Evolutionary conservation across 92 coral and sea anemone species (phyloP).

Genomic region (Isaurus tuberculatus): DNA sequence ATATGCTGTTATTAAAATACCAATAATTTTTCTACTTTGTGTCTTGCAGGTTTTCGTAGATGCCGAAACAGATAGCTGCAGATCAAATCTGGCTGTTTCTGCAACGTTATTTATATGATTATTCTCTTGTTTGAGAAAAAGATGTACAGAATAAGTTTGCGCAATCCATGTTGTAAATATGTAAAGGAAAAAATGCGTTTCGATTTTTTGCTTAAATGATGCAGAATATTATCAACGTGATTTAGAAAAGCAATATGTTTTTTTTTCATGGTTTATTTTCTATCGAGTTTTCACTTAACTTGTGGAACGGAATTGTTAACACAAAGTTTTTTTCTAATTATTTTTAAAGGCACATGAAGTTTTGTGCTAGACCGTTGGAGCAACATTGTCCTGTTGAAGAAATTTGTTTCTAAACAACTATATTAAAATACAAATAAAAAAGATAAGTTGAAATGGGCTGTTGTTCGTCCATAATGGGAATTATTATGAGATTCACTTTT

Average conservation of each 20-base stretch:
- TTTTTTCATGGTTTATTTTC: not conserved
- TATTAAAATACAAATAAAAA: too few relatives aligned
- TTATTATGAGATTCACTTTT: too few relatives aligned
- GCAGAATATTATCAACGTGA: slow-evolving; percentile 19
- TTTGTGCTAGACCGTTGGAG: too few relatives aligned
- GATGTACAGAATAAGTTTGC: slow-evolving; percentile 33
- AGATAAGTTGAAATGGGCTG: too few relatives aligned
- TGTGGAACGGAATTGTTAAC: too few relatives aligned
- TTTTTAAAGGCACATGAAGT: not conserved
- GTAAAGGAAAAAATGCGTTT: slow-evolving; percentile 26
- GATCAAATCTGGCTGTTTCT: slow-evolving; percentile 44
- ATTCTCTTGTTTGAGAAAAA: not conserved
- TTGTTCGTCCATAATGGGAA: too few relatives aligned
- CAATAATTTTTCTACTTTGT: too few relatives aligned
- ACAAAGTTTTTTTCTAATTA: not conserved
- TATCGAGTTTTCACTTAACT: not conserved
- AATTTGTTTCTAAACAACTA: too few relatives aligned
- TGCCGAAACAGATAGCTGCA: slow-evolving; percentile 26
- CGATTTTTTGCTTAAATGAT: slow-evolving; percentile 10
- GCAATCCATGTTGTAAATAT: slow-evolving; percentile 43
- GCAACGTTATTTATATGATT: slow-evolving; percentile 35
- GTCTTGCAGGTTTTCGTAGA: slow-evolving; percentile 14
- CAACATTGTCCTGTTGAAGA: too few relatives aligned
- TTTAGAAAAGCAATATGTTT: slow-evolving; percentile 10
- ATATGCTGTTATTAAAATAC: not conserved